Evolutionary conservation across 2,888 invertebrate species (phyloP).

Genomic region (Epinotia demarniana): DNA sequence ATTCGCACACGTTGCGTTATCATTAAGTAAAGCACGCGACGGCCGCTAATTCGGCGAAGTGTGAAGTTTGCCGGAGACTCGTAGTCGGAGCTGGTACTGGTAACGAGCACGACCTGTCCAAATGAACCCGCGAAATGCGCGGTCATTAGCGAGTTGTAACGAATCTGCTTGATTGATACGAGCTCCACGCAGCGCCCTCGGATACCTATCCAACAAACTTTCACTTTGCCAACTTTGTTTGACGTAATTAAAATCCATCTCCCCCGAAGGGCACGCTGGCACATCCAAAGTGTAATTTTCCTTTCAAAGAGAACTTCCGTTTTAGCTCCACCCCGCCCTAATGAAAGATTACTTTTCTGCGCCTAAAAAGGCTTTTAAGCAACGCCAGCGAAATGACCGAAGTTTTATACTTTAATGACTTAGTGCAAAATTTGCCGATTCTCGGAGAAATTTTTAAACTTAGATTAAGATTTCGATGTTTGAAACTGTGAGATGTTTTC

Average conservation of each 20-base stretch:
- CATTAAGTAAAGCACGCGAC: conserved; percentile 13
- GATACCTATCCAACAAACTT: conserved; percentile 60
- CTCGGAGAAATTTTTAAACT: conserved; percentile 83
- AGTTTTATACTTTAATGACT: conserved; percentile 85
- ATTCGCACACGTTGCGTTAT: conserved; percentile 15
- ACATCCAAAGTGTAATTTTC: conserved; percentile 83
- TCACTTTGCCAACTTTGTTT: conserved; percentile 73
- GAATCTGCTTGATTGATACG: conserved; percentile 49
- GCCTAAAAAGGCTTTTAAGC: conserved; percentile 85
- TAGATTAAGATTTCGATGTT: conserved; percentile 84
- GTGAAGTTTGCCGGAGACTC: conserved; percentile 54
- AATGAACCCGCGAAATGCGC: conserved; percentile 27
- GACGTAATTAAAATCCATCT: conserved; percentile 84
- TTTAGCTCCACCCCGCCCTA: conserved; percentile 82
- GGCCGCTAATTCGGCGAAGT: conserved; percentile 46
- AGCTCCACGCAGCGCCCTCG: conserved; percentile 48
- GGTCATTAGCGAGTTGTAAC: conserved; percentile 61
- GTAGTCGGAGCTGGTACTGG: conserved; percentile 54
- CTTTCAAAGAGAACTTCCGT: conserved; percentile 84
- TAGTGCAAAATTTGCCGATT: conserved; percentile 84
- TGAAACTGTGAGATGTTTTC: conserved; percentile 78
- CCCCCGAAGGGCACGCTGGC: conserved; percentile 70
- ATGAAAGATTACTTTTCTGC: conserved; percentile 84
- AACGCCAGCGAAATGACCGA: conserved; percentile 83
- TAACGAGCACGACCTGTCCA: conserved; percentile 48